Evolutionary conservation across 2,888 invertebrate genomes (phyloP).

Genomic region (Laspeyria flexula): DNA sequence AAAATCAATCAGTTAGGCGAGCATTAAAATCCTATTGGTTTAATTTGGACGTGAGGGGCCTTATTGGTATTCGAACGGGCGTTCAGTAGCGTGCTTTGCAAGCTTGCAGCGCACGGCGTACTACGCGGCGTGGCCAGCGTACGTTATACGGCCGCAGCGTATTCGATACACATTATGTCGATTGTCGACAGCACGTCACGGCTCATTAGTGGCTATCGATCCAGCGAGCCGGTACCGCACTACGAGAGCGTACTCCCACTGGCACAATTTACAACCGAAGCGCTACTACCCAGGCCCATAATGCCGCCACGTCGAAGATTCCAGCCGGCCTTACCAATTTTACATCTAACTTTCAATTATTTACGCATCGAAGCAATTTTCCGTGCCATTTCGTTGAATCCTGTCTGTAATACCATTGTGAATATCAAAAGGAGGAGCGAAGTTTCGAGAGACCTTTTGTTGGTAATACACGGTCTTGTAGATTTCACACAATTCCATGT

Average conservation of each 20-base stretch:
- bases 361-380: constrained; percentile 69
- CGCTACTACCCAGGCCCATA: constrained; percentile 8
- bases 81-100: constrained; percentile 15
- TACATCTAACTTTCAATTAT: constrained; percentile 67
- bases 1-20: constrained; percentile 5
- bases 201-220: constrained; percentile 78
- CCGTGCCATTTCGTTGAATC: constrained; percentile 62
- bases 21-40: constrained; percentile 2
- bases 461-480: constrained; percentile 47
- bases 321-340: constrained; percentile 54
- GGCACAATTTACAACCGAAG: constrained; percentile 23
- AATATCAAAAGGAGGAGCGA: constrained; percentile 54
- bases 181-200: constrained; percentile 62
- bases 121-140: neutral
- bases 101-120: constrained; percentile 5
- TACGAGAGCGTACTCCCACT: constrained; percentile 17
- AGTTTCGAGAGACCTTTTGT: constrained; percentile 53
- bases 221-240: constrained; percentile 28
- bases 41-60: constrained; percentile 25
- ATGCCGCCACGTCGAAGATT: constrained; percentile 30
- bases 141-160: constrained; percentile 5
- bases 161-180: constrained; percentile 55
- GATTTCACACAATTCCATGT: constrained; percentile 33
- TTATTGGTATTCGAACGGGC: constrained; percentile 48
- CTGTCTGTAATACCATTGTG: constrained; percentile 63